A percentile compares a stretch with the other conserved stretches of the same genome.
phyloP scores from a whole-genome alignment of 2,113 vertebrate genomes.

The Pristiophorus japonicus region DNA sequence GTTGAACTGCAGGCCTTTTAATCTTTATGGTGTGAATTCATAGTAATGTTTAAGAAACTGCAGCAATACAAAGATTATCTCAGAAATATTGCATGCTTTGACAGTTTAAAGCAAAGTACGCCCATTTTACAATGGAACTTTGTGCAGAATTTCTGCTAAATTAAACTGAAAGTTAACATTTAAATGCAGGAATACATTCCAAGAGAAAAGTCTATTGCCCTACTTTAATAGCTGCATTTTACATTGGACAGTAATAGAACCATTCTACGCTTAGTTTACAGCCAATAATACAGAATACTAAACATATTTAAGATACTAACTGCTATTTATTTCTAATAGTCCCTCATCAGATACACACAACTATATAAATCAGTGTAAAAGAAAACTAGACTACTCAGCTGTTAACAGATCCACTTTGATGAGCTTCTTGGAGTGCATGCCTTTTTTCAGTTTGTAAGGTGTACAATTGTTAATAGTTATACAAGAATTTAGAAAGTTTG shows the following conservation, averaged over 20 bases:
- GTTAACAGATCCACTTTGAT: neutral
- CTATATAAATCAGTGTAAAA: neutral
- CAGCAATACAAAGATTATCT: neutral
- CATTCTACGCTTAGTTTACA: neutral
- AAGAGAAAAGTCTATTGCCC: conserved; percentile 30
- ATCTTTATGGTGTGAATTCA: neutral
- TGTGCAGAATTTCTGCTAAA: neutral
- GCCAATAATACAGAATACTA: neutral
- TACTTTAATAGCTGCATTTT: neutral
- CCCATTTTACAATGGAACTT: neutral
- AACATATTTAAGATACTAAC: neutral
- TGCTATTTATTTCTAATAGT: conserved; percentile 7
- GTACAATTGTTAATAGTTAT: conserved; percentile 15
- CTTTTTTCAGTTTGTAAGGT: neutral
- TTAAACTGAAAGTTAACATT: conserved; percentile 37
- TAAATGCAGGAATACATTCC: conserved; percentile 52
- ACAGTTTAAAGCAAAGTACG: neutral
- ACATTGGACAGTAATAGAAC: neutral
- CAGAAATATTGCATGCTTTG: neutral
- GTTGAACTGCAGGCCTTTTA: neutral
- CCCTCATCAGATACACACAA: neutral
- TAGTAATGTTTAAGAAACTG: neutral
- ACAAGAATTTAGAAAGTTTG: conserved; percentile 22
- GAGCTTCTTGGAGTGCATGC: neutral
- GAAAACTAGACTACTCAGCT: neutral